Base-by-base conservation (phyloP, 2,797 vertebrate species). In the Cryptoprocta ferox region DNA sequence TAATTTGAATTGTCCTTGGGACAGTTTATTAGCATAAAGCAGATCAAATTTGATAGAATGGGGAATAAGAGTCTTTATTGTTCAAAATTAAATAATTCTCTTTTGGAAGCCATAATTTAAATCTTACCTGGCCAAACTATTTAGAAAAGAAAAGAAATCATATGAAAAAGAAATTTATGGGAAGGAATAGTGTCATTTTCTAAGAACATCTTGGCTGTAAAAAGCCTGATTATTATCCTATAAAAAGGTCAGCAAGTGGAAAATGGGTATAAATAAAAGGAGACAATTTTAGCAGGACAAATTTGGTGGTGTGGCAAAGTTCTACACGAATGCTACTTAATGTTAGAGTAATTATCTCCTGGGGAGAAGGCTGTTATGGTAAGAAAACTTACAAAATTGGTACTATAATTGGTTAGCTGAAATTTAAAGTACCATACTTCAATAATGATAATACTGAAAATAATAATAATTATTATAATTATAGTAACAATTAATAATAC, bases 191-290 rank as follows among this genome's bases (percentile, higher is more conserved):
- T 30, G 37, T 87, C 42, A 84, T 81, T 86, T 97, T 76, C 48
- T 92, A 93, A 95, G 48, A 94, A 76, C 15, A 70, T 96, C 50
- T 94, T 94, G 71, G 14, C 37, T 97, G 4, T 92, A 75, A 92
- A 96, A 95, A 65, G 35, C 13, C 73, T 94, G 65, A 90, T 81
- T 88, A 45, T 84, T 92, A 53, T 71, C 18, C 80, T 81, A 37
- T 92, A 86, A 95, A 91, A 92, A 91, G 45, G 39, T 53, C 59
- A 73, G 30, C 59, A 91, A 82, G 83, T 91, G 45, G n/a, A 68
- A 92, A 94, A 37, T 35, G 15, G 18, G 19, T 92, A 68, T 76
- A 91, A 68, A 75, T 83, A 94, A 94, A 93, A 91, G 56, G 13
- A 95, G 37, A 82, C 73, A 78, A 68, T 11, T 76, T 89, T 42